Evolutionary conservation across 37 sponge, comb jelly and placozoan species (phyloP).

Genomic region (Crambe crambe): DNA sequence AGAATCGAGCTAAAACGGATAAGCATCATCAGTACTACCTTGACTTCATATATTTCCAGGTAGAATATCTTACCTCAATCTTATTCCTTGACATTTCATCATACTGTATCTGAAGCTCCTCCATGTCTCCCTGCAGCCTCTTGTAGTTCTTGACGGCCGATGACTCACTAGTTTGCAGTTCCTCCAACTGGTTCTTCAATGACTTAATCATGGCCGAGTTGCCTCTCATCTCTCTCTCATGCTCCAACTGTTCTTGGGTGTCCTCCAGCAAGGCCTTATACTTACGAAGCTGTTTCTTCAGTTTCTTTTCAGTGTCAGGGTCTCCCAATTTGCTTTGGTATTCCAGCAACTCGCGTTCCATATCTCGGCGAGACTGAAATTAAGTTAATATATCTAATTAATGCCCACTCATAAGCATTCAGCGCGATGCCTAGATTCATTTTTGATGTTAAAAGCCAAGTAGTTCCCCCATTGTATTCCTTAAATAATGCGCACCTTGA

Average conservation of each 20-base stretch:
- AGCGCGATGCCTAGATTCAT: too few relatives aligned
- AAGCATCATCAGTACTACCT: not conserved
- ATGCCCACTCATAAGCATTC: not conserved
- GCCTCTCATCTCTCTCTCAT: constrained; percentile 44
- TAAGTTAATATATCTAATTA: not conserved
- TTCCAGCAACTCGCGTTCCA: constrained; percentile 72
- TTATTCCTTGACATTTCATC: constrained; percentile 66
- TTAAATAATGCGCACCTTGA: constrained; percentile 63
- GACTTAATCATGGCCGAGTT: constrained; percentile 40
- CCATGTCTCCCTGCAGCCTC: constrained; percentile 68
- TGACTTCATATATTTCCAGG: not conserved
- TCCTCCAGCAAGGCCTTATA: constrained; percentile 67
- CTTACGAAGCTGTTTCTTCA: constrained; percentile 68
- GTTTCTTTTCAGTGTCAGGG: constrained; percentile 80
- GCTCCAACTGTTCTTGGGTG: constrained; percentile 58
- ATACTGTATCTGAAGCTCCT: constrained; percentile 53
- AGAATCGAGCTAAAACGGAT: constrained; percentile 43
- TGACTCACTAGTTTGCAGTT: constrained; percentile 49
- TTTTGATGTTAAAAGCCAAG: not conserved
- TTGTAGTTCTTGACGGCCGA: constrained; percentile 53
- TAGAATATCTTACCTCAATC: constrained; percentile 43
- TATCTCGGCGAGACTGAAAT: constrained; percentile 59
- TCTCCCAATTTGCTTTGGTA: constrained; percentile 63
- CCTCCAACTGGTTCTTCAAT: constrained; percentile 65
- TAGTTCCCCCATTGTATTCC: too few relatives aligned